phyloP scores from a whole-genome alignment of 2,888 invertebrate species.

The Agapetus fuscipes region DNA sequence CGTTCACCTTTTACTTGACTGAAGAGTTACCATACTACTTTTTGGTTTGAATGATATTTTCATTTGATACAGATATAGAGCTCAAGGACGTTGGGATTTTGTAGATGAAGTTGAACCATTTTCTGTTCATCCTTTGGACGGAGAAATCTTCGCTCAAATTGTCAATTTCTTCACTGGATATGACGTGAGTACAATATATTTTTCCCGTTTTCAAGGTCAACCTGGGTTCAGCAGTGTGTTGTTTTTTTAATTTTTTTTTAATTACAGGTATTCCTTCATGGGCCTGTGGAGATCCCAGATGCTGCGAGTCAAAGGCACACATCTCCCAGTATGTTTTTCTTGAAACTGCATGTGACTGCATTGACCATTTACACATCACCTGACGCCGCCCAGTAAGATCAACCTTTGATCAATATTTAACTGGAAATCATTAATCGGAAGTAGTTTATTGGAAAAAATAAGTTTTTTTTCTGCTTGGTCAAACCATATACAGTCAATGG shows the following conservation, averaged over 20 bases:
- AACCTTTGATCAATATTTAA: too few species aligned
- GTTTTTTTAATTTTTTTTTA: slow-evolving; percentile 1
- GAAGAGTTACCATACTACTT: too few species aligned
- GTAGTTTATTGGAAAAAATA: neutral
- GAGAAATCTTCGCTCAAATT: slow-evolving; percentile 65
- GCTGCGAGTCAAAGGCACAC: slow-evolving; percentile 48
- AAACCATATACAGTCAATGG: too few species aligned
- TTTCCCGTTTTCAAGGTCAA: too few species aligned
- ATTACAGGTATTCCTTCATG: slow-evolving; percentile 51
- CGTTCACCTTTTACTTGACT: too few species aligned
- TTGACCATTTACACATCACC: slow-evolving; percentile 48
- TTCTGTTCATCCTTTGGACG: slow-evolving; percentile 59
- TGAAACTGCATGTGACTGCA: slow-evolving; percentile 51
- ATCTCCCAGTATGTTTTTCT: slow-evolving; percentile 44
- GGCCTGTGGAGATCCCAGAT: slow-evolving; percentile 58
- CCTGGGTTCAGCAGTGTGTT: neutral
- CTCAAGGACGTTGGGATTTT: slow-evolving; percentile 46
- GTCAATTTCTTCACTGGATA: slow-evolving; percentile 58
- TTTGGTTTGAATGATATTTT: neutral
- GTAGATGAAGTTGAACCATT: slow-evolving; percentile 36
- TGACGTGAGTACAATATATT: slow-evolving; percentile 38
- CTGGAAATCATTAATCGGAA: too few species aligned
- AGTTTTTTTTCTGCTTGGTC: too few species aligned
- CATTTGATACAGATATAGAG: slow-evolving; percentile 43
- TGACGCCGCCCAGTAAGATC: slow-evolving; percentile 43